A percentile compares a stretch with the other conserved stretches of the same genome.
phyloP scores from a whole-genome alignment of 2,797 vertebrate genomes.

The Adrianichthys oophorus region DNA sequence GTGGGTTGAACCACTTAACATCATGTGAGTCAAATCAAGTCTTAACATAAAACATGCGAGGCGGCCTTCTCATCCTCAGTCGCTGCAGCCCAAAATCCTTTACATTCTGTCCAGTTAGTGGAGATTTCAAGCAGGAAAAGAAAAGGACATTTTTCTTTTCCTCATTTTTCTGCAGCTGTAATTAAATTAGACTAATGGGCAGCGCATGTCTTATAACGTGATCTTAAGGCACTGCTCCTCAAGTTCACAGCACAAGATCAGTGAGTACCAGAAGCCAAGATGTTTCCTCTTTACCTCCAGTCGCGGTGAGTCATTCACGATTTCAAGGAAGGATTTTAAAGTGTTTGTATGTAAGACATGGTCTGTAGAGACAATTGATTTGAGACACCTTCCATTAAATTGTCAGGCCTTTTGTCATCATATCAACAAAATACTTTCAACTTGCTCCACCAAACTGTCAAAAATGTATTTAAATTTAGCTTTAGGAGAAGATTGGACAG shows the following conservation, averaged over 20 bases:
- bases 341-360: too few relatives aligned
- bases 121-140: conserved; percentile 22
- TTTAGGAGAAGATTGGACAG: background rate
- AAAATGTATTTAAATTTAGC: conserved; percentile 1
- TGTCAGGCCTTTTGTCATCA: background rate
- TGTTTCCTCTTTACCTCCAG: conserved; percentile 81
- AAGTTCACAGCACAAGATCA: conserved; percentile 50
- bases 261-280: conserved; percentile 58
- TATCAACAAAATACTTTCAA: conserved; percentile 2
- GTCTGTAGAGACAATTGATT: too few relatives aligned
- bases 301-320: conserved; percentile 70
- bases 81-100: conserved; percentile 24
- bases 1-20: conserved; percentile 18
- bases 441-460: conserved; percentile 1
- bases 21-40: conserved; percentile 38
- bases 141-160: conserved; percentile 37
- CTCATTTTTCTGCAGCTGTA: conserved; percentile 62
- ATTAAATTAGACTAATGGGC: conserved; percentile 78
- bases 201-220: conserved; percentile 79
- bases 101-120: conserved; percentile 37
- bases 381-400: too few relatives aligned
- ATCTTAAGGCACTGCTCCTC: conserved; percentile 52
- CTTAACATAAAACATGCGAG: conserved; percentile 14
- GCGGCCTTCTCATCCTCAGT: conserved; percentile 12
- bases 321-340: conserved; percentile 14